Percentiles rank a stretch among this genome's conserved stretches.
phyloP scores from a whole-genome alignment of 2,888 invertebrate species.

The Cactoblastis cactorum region DNA sequence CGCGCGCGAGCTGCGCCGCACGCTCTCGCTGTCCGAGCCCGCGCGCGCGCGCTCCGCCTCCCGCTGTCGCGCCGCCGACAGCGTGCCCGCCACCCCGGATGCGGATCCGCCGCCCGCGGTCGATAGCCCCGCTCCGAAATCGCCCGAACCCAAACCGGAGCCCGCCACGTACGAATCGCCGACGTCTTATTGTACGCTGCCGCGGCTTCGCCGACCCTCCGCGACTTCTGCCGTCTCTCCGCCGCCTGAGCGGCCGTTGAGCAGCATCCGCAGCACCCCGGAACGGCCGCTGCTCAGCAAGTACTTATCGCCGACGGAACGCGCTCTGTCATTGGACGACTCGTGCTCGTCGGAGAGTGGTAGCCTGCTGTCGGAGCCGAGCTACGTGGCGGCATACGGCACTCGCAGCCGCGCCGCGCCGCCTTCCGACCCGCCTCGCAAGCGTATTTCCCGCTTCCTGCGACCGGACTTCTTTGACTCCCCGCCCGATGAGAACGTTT shows the following conservation, averaged over 20 bases:
- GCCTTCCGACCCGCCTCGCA: constrained; percentile 65
- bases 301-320: constrained; percentile 72
- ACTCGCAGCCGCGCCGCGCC: constrained; percentile 45
- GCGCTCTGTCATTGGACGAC: constrained; percentile 53
- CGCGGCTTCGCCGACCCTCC: constrained; percentile 49
- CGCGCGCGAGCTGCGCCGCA: constrained; percentile 82
- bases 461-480: constrained; percentile 89
- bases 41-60: constrained; percentile 29
- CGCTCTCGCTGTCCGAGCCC: constrained; percentile 71
- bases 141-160: constrained; percentile 16
- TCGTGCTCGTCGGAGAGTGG: constrained; percentile 49
- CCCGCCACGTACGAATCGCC: constrained; percentile 23
- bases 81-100: constrained; percentile 36
- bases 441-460: constrained; percentile 83
- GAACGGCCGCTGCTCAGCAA: constrained; percentile 79
- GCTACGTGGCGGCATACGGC: constrained; percentile 64
- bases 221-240: constrained; percentile 27
- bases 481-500: constrained; percentile 82
- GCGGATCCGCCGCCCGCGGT: constrained; percentile 16
- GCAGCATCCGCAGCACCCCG: constrained; percentile 47
- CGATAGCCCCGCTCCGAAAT: constrained; percentile 28
- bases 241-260: constrained; percentile 27
- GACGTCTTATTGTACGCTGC: constrained; percentile 51
- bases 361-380: constrained; percentile 52
- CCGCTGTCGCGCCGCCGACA: constrained; percentile 28